Base-by-base conservation (phyloP, 2,113 vertebrate genomes). In the Perca fluviatilis region DNA sequence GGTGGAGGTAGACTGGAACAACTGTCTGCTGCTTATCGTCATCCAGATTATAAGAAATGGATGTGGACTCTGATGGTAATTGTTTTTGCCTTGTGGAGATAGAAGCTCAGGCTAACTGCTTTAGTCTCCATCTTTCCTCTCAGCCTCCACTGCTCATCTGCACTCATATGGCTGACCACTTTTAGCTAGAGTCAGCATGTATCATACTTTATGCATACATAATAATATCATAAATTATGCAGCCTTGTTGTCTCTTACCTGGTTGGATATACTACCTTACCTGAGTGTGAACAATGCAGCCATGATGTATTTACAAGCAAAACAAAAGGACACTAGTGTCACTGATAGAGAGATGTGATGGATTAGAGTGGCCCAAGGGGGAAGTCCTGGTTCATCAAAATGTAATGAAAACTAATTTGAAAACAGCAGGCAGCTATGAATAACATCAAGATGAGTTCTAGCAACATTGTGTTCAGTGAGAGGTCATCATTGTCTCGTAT, bases 351-450 rank as follows among this genome's bases (percentile, higher is more conserved):
- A 65, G 79, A 79, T 66, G 50, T 93, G 91, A 94, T 94, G 86
- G 92, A 94, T 94, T 87, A 83, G 53, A 77, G 74, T 53, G 71
- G 74, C 86, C 88, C 47, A 76, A 79, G 88, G 88, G 90, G 92
- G 90, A 91, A 89, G 92, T 90, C 86, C 90, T 74, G 85, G 21
- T 89, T 82, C 86, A 84, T 90, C 92, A 91, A 86, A 89, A 86
- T 89, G 74, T 92, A 92, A 92, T 92, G 87, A 92, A 93, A 94
- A 90, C 84, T 92, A 91, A 94, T 92, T 82, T 89, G 80, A 91
- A 93, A 91, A 83, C 80, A 91, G 82, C 81, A 86, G 77, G 86
- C 57, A 85, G 86, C 79, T 63, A 79, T 86, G 87, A 88, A 86
- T 91, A 87, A 86, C 74, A 81, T 50, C 25, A 76, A 70, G 67